Evolutionary conservation across 1,140 invertebrate species (phyloP).

Genomic region (Dryas iulia): DNA sequence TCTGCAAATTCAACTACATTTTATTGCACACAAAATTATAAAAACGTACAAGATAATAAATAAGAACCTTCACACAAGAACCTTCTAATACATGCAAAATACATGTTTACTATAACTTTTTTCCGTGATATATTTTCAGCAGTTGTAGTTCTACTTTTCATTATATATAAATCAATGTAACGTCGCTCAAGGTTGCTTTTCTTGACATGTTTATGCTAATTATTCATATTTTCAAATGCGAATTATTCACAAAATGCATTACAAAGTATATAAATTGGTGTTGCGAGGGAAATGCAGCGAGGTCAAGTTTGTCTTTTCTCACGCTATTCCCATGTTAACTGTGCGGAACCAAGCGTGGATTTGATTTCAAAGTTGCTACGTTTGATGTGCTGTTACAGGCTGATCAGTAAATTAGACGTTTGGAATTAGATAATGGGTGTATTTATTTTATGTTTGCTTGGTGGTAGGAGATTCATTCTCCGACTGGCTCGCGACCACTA

Average conservation of each 20-base stretch:
- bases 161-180: too few relatives aligned
- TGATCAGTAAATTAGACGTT: not conserved
- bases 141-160: too few relatives aligned
- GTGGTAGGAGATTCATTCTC: too few relatives aligned
- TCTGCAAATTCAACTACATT: too few relatives aligned
- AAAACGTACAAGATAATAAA: too few relatives aligned
- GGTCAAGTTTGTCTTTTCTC: slow-evolving; percentile 29
- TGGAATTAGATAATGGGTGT: not conserved
- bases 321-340: slow-evolving; percentile 26
- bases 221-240: slow-evolving; percentile 11
- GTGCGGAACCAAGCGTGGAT: slow-evolving; percentile 23
- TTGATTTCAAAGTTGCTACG: slow-evolving; percentile 1
- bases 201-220: slow-evolving; percentile 1
- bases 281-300: slow-evolving; percentile 9
- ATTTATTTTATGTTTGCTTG: not conserved
- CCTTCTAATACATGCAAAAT: too few relatives aligned
- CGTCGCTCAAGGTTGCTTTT: not conserved
- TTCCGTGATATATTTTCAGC: too few relatives aligned
- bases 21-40: too few relatives aligned
- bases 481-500: too few relatives aligned
- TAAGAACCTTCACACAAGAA: too few relatives aligned
- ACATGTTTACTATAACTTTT: too few relatives aligned
- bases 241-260: slow-evolving; percentile 14
- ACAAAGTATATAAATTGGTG: slow-evolving; percentile 13
- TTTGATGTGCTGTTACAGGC: not conserved